phyloP scores from a whole-genome alignment of 2,113 vertebrate species.

The Sylvia atricapilla region DNA sequence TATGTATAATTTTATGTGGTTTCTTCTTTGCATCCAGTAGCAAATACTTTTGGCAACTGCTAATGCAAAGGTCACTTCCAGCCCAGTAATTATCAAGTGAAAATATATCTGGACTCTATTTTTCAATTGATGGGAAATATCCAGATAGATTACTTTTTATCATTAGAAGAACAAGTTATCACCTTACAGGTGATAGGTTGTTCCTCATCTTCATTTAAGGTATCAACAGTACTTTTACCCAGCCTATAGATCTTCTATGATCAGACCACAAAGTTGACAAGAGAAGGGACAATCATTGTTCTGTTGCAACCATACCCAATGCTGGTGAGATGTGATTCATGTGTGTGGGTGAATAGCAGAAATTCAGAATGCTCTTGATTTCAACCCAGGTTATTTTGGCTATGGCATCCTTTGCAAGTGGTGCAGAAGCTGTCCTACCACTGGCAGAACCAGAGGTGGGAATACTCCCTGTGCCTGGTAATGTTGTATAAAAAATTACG shows the following conservation, averaged over 20 bases:
- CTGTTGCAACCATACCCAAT: rapidly evolving
- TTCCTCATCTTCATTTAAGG: not conserved
- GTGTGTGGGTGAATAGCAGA: not conserved
- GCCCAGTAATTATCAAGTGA: not conserved
- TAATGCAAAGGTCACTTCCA: not conserved
- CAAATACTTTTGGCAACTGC: not conserved
- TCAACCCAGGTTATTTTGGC: not conserved
- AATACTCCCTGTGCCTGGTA: not conserved
- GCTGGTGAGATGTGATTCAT: not conserved
- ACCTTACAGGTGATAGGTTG: not conserved
- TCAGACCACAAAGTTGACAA: not conserved
- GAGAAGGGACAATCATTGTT: not conserved
- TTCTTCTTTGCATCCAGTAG: not conserved
- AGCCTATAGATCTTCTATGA: not conserved
- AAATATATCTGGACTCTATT: not conserved
- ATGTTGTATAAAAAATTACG: not conserved
- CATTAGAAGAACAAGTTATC: not conserved
- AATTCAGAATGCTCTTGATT: not conserved
- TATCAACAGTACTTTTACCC: not conserved
- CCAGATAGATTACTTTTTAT: not conserved
- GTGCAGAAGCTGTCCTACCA: not conserved
- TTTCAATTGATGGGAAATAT: not conserved
- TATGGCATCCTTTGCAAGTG: not conserved
- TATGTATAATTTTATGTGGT: not conserved
- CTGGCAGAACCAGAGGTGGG: not conserved